Base-by-base conservation (phyloP, 2,888 invertebrate genomes). In the Scotopteryx bipunctaria region DNA sequence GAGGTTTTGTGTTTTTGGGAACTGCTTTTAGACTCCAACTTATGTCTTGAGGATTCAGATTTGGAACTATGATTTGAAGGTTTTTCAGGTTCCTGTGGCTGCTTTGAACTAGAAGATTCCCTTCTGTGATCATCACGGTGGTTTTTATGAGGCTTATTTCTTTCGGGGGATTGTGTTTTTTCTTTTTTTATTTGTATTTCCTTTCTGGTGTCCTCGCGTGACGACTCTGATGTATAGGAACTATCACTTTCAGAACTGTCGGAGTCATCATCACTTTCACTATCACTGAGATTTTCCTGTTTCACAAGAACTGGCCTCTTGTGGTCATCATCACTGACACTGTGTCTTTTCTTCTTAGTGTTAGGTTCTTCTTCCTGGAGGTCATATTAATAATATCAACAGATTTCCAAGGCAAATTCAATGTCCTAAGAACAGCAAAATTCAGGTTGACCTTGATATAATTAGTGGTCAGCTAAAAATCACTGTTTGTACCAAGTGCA, bases 281-380 rank as follows among this genome's bases (percentile, higher is more conserved):
- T 71, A 32, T 72, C 66, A 9, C 66, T 29, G 63, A 63, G 54
- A 66, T 72, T 67, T 80, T 78, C 62, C 57, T 71, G 60, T 73
- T 80, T 40, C 4, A 66, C 43, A 49, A 70, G 66, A 32, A 69
- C 48, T 59, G 73, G 78, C 45, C 62, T 70, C 56, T 73, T 76
- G 48, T 71, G 64, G 37, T 76, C 69, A 52, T 78, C 76, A 66
- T 81, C 77, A 69, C 73, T 82, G 46, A 71, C 71, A 63, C 72
- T 76, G 53, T 71, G 68, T 67, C 78, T 85, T 32, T 70, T 74
- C 63, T 80, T 83, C 57, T 84, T 86, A 31, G 58, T 56, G 50
- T 77, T 69, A 29, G 73, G 66, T 53, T 86, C 78, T 55, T 88
- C 87, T 43, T 88, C 86, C 87, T 88, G 59, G 56, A 78, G 69